phyloP scores from a whole-genome alignment of 2,888 invertebrate genomes.

The Agrotis ipsilon region DNA sequence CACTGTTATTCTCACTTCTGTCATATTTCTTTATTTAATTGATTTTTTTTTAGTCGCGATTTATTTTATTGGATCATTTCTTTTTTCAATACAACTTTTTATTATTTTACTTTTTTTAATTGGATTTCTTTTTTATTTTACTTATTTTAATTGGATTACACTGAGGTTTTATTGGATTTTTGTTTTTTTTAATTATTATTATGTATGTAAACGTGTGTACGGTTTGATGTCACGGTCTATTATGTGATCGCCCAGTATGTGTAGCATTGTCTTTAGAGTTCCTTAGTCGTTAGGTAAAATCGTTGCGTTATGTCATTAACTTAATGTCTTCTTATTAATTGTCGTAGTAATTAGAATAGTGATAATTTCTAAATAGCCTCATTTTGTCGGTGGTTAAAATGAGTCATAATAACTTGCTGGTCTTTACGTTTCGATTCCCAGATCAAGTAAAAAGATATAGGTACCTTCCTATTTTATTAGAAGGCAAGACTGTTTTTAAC shows the following conservation, averaged over 20 bases:
- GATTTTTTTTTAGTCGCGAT: neutral
- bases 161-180: neutral
- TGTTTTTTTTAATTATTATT: neutral
- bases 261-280: conserved; percentile 56
- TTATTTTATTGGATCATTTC: conserved; percentile 7
- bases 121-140: conserved; percentile 14
- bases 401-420: no score
- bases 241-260: conserved; percentile 55
- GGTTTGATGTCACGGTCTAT: conserved; percentile 41
- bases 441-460: no score
- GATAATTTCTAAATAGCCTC: neutral
- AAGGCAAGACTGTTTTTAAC: no score
- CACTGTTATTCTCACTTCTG: conserved; percentile 58
- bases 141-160: neutral
- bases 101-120: neutral
- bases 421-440: no score
- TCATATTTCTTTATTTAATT: conserved; percentile 55
- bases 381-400: no score
- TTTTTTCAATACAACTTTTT: neutral
- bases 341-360: no score
- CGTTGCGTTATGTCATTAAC: conserved; percentile 3
- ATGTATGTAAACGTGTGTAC: conserved; percentile 37
- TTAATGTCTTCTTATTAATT: neutral
- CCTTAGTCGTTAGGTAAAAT: conserved; percentile 21
- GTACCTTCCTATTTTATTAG: no score